A percentile compares a stretch with the other conserved stretches of the same genome.
These are phyloP conservation scores for rabbit (Oryctolagus cuniculus) DNA, from an alignment of 2,113 vertebrate genomes.

Conservation along the genomic window mOryCun1.1 NC_091442.1:111377501-111378000, in stretches of 20 bases:
- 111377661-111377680: neutral
- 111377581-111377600: neutral
- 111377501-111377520: neutral
- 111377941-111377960: neutral
- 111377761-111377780: neutral
- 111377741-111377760: fast-evolving
- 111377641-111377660: fast-evolving
- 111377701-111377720: neutral
- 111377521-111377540: neutral
- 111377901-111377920: neutral
- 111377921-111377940: neutral
- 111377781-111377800: neutral
- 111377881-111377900: neutral
- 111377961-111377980: neutral
- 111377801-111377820: neutral
- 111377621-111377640: fast-evolving
- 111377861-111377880: neutral
- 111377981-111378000: fast-evolving
- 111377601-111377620: fast-evolving
- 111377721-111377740: neutral
- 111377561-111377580: fast-evolving
- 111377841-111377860: neutral
- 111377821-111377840: neutral
- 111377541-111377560: neutral
- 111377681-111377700: neutral